Percentiles rank a stretch among this genome's conserved stretches.
These are phyloP conservation scores for Ophion ventricosus DNA, from an alignment of 2,888 invertebrate species.

Conservation along the genomic window DNA sequence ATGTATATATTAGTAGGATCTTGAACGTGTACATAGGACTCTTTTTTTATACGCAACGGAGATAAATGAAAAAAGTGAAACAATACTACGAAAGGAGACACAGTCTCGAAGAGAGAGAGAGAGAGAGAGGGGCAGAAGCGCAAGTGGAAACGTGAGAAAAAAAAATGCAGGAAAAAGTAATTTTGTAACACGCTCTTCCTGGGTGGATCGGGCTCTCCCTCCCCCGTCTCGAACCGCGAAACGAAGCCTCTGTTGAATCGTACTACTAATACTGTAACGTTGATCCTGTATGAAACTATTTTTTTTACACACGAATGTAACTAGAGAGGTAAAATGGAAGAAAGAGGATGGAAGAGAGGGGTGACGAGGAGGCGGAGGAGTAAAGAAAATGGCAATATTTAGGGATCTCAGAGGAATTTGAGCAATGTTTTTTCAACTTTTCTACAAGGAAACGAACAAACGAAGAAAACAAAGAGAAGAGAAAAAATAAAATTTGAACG, in stretches of 20 bases:
- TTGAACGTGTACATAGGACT: constrained; percentile 74
- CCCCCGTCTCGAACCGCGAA: constrained; percentile 44
- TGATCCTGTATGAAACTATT: constrained; percentile 69
- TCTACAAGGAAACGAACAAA: constrained; percentile 59
- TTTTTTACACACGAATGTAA: constrained; percentile 69
- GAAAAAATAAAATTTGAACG: constrained; percentile 23
- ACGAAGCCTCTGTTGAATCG: constrained; percentile 54
- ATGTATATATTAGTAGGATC: no score
- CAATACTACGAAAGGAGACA: constrained; percentile 41
- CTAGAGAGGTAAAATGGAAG: constrained; percentile 38
- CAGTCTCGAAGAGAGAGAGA: constrained; percentile 28
- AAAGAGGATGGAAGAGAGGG: constrained; percentile 35
- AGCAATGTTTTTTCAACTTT: constrained; percentile 69
- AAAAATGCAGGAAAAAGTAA: constrained; percentile 40
- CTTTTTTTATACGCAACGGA: constrained; percentile 74
- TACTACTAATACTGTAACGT: constrained; percentile 63
- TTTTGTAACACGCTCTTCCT: constrained; percentile 48
- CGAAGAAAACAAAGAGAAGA: constrained; percentile 31
- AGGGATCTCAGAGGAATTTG: constrained; percentile 63
- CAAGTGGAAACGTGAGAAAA: not conserved
- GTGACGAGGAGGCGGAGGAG: constrained; percentile 10
- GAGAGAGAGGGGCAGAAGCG: constrained; percentile 9
- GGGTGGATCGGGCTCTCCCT: constrained; percentile 46
- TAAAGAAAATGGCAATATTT: constrained; percentile 67
- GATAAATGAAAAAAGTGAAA: constrained; percentile 52